Evolutionary conservation across 2,113 vertebrate genomes (phyloP).

Genomic region (Orthonyx spaldingii): DNA sequence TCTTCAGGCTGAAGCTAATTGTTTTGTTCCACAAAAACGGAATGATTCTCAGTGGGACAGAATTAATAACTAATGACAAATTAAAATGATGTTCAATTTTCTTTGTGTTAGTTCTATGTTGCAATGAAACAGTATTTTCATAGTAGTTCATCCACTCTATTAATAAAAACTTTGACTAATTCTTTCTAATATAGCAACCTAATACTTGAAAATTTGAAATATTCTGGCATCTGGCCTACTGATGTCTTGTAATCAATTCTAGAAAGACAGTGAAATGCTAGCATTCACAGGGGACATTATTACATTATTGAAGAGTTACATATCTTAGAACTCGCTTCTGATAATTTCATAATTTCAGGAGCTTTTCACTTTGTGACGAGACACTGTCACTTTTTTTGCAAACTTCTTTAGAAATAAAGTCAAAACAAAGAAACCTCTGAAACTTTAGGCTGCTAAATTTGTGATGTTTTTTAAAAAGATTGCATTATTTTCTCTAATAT

Average conservation of each 20-base stretch:
- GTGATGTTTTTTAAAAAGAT: fast-evolving
- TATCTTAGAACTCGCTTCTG: neutral
- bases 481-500: neutral
- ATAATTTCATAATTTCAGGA: neutral
- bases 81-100: neutral
- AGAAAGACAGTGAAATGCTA: neutral
- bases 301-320: neutral
- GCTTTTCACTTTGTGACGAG: neutral
- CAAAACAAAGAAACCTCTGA: neutral
- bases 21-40: neutral
- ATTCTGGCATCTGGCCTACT: neutral
- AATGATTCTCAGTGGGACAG: neutral
- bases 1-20: neutral
- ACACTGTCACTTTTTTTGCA: fast-evolving
- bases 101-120: neutral
- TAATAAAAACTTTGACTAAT: neutral
- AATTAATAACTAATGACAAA: neutral
- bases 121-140: neutral
- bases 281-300: neutral
- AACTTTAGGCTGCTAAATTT: neutral
- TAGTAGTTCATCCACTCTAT: neutral
- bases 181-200: neutral
- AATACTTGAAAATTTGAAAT: neutral
- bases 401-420: neutral
- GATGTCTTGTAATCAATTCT: neutral